Evolutionary conservation across 2,888 invertebrate species (phyloP), one percentile per base, ranked within the genome.

Genomic region (Drosophila borborema): DNA sequence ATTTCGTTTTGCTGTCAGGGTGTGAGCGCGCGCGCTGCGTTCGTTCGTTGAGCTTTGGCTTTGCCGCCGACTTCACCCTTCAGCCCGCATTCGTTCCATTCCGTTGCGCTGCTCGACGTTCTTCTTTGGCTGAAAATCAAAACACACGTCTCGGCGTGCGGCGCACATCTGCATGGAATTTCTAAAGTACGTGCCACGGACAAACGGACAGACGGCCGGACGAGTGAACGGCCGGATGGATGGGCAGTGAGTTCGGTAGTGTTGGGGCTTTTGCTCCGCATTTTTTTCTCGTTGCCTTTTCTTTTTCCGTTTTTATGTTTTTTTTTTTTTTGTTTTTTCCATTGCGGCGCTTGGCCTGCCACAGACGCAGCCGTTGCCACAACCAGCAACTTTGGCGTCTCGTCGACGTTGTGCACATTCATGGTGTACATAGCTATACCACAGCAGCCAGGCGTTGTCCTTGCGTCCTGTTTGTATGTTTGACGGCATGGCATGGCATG

Each of bases 111-210:
- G 51, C 41, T 54, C 48, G 49, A 49, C 64, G 60, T 63, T 67
- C 61, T 77, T 78, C 74, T 72, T 65, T 77, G 81, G 81, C 80
- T 81, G 83, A 90, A 90, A 90, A 90, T 90, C 90, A 90, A 90
- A 90, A 90, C 90, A 90, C 90, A 89, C 89, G 86, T 90, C 83
- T 84, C 86, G 85, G 79, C 81, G 89, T 89, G 80, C 72, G 81
- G 81, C 85, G 89, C 90, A 86, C 89, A 89, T 83, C 85, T 90
- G 89, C 80, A 86, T 89, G 80, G 84, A 88, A 89, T 86, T 86
- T 88, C 86, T 79, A 84, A 90, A 90, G 85, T 81, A 83, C 86
- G 86, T 86, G 87, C 90, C 77, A 79, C 60, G 77, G 80, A 88
- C 78, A 61, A 64, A 40, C 40, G 72, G 75, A 74, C 81, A 23